Evolutionary conservation across 2,888 invertebrate species (phyloP).

Genomic region (Trypoxylon attenuatum): DNA sequence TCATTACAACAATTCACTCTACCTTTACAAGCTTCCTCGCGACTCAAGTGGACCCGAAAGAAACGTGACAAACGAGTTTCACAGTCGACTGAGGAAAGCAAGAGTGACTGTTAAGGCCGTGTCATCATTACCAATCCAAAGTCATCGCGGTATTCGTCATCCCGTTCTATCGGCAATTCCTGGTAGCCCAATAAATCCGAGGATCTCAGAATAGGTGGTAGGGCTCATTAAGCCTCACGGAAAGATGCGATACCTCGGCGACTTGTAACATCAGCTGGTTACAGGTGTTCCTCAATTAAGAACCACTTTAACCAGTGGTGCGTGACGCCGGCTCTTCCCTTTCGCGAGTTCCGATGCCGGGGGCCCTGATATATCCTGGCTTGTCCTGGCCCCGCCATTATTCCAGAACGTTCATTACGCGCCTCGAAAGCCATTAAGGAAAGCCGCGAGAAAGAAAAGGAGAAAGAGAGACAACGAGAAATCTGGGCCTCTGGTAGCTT

Average conservation of each 20-base stretch:
- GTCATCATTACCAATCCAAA: slow-evolving; percentile 8
- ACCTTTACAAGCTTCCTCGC: slow-evolving; percentile 3
- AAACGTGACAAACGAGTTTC: slow-evolving; percentile 32
- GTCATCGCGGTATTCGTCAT: not conserved
- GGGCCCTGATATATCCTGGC: slow-evolving; percentile 37
- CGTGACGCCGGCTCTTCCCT: slow-evolving; percentile 28
- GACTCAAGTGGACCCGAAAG: slow-evolving; percentile 5
- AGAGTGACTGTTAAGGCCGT: slow-evolving; percentile 31
- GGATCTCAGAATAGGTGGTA: too few relatives aligned
- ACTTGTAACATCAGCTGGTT: slow-evolving; percentile 27
- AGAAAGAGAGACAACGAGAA: not conserved
- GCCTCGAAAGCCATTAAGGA: not conserved
- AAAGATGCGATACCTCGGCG: not conserved
- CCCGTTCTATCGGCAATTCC: too few relatives aligned
- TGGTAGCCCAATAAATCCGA: too few relatives aligned
- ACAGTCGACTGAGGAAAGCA: slow-evolving; percentile 29
- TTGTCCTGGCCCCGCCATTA: slow-evolving; percentile 24
- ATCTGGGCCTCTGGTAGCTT: not conserved
- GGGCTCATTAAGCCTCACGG: too few relatives aligned
- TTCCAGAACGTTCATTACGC: slow-evolving; percentile 11
- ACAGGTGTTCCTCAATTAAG: slow-evolving; percentile 48
- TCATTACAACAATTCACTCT: slow-evolving; percentile 2
- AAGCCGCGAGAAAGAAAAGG: not conserved
- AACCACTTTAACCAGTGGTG: slow-evolving; percentile 49
- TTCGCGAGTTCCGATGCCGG: slow-evolving; percentile 7